These are phyloP conservation scores for Atherinosoma microstoma DNA, from an alignment of 2,797 vertebrate species.

Conservation along the genomic window DNA sequence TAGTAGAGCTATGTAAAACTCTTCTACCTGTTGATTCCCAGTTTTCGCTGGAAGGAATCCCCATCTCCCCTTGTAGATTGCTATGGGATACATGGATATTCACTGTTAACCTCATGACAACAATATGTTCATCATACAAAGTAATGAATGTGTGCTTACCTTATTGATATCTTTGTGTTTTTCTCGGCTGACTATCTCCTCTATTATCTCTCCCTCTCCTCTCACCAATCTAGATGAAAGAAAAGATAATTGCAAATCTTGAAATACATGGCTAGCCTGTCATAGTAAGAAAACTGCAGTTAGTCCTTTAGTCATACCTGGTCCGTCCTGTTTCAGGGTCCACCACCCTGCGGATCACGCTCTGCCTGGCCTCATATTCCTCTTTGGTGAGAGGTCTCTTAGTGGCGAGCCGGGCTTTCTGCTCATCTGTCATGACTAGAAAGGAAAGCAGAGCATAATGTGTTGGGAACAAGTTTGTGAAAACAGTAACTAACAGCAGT, in stretches of 20 bases:
- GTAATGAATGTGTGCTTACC: conserved; percentile 73
- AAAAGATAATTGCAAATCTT: not conserved
- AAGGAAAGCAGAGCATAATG: not conserved
- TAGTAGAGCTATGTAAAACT: not conserved
- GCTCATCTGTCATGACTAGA: conserved; percentile 93
- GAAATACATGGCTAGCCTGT: not conserved
- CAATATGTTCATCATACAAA: not conserved
- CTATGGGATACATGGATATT: conserved; percentile 72
- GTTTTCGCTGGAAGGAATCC: conserved; percentile 88
- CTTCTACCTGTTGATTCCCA: conserved; percentile 81
- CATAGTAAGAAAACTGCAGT: not conserved
- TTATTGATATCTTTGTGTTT: conserved; percentile 95
- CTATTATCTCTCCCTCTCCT: conserved; percentile 95
- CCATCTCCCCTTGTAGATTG: conserved; percentile 91
- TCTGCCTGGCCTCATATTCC: conserved; percentile 95
- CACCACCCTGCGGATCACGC: conserved; percentile 90
- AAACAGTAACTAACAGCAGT: not conserved
- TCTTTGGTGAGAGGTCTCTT: conserved; percentile 97
- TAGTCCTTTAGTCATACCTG: conserved; percentile 78
- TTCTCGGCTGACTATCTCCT: conserved; percentile 95
- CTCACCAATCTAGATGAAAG: conserved; percentile 87
- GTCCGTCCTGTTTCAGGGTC: conserved; percentile 93
- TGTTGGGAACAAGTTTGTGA: not conserved
- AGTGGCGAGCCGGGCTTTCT: conserved; percentile 94
- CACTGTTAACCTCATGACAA: not conserved